Percentiles rank a stretch among this genome's conserved stretches.
Evolutionary conservation across 2,888 invertebrate genomes (phyloP).

Genomic region (Oasisia sp.): DNA sequence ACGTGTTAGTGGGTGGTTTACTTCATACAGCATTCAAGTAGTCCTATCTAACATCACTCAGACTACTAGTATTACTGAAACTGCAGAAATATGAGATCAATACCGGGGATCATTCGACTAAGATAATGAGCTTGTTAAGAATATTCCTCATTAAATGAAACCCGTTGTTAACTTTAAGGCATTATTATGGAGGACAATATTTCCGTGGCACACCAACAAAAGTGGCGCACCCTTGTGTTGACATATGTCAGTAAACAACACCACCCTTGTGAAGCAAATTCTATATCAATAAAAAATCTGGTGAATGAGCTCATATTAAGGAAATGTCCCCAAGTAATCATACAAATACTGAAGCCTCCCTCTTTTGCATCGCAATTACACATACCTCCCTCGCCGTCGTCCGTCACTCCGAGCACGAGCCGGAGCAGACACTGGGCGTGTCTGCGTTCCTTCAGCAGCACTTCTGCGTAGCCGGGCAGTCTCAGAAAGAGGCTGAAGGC

Average conservation of each 20-base stretch:
- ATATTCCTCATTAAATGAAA: too few species aligned
- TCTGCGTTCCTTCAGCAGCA: slow-evolving; percentile 81
- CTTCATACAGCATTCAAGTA: too few species aligned
- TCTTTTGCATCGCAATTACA: background rate
- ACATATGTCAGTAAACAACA: background rate
- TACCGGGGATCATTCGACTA: too few species aligned
- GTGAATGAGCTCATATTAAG: background rate
- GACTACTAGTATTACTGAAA: too few species aligned
- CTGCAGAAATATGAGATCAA: too few species aligned
- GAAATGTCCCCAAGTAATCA: background rate
- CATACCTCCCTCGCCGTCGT: slow-evolving; percentile 89
- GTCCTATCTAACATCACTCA: too few species aligned
- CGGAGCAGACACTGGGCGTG: slow-evolving; percentile 87
- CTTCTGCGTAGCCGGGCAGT: slow-evolving; percentile 90
- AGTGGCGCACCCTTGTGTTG: too few species aligned
- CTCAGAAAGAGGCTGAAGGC: slow-evolving; percentile 90
- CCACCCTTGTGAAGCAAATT: background rate
- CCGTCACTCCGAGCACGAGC: slow-evolving; percentile 88
- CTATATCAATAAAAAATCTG: slow-evolving; percentile 3
- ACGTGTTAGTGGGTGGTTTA: too few species aligned
- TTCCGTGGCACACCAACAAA: too few species aligned
- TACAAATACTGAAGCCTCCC: slow-evolving; percentile 14
- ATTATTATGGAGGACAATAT: too few species aligned
- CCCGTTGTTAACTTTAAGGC: too few species aligned
- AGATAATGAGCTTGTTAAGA: too few species aligned